phyloP scores from a whole-genome alignment of 2,797 vertebrate species.

The Coregonus sp. region DNA sequence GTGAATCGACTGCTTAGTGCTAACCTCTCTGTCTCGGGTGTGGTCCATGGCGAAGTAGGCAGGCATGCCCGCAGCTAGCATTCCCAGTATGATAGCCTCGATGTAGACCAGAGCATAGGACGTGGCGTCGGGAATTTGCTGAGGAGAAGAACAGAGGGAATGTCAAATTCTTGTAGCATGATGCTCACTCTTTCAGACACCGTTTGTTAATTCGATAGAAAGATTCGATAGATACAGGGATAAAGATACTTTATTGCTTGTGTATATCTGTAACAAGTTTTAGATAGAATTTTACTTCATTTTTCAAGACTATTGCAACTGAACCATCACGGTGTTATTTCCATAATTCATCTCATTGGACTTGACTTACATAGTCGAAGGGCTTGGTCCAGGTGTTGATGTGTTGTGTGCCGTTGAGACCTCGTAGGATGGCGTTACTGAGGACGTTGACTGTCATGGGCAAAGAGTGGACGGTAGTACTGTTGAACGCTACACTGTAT shows the following conservation, averaged over 20 bases:
- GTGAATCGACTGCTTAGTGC: background rate
- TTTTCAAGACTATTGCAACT: no score
- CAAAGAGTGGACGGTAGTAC: conserved; percentile 84
- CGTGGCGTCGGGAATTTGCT: conserved; percentile 74
- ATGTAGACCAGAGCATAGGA: conserved; percentile 78
- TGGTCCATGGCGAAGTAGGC: conserved; percentile 90
- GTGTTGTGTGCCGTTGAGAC: conserved; percentile 75
- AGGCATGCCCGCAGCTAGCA: conserved; percentile 84
- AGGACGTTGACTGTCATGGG: conserved; percentile 87
- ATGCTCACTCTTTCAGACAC: no score
- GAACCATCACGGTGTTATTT: background rate
- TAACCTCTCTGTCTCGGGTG: conserved; percentile 80
- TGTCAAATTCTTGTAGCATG: no score
- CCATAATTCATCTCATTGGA: background rate
- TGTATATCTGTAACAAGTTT: no score
- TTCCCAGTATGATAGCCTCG: conserved; percentile 77
- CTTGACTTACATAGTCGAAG: conserved; percentile 78
- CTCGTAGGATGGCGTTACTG: conserved; percentile 83
- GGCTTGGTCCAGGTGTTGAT: conserved; percentile 85
- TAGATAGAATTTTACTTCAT: no score
- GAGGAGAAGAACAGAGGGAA: conserved; percentile 4
- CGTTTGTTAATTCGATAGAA: no score
- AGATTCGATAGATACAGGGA: no score
- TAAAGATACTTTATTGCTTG: no score
- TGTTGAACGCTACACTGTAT: conserved; percentile 83